Evolutionary conservation across 2,113 vertebrate genomes (phyloP), one percentile per base, ranked within the genome.

Genomic region (Psophia crepitans): DNA sequence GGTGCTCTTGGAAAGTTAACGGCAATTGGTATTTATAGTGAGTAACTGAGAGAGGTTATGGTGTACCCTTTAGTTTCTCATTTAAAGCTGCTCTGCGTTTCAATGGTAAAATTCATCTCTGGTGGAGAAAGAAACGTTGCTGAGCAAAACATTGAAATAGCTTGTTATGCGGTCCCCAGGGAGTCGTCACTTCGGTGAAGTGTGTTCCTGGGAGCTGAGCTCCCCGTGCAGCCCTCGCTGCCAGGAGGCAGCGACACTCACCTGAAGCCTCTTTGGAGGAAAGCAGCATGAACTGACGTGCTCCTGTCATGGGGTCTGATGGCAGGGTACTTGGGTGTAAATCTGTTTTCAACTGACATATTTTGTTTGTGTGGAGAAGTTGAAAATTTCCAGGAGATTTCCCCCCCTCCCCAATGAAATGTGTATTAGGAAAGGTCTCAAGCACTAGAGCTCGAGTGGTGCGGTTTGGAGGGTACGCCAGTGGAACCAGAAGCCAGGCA

Each of bases 31-130:
- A 68, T 73, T 96, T 71, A 30, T 88, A 94, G 46, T 44, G 46
- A 73, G 2, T 78, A 68, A 57, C 75, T 35, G 7, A 27, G 23
- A 81, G 80, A 89, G 39, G 60, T 86, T 90, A 61, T 49, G 15
- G 20, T 32, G 48, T 84, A 81, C 80, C 26, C 37, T 95, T 90
- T 46, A 63, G 28, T 81, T 96, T 75, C 69, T 64, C 22, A 28
- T 84, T 78, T 84, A 84, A 91, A 89, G 13, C 39, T 75, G n/a
- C 57, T 70, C 48, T 71, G 18, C 33, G 30, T 96, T 95, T 92
- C 53, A 64, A 6, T 51, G 51, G 27, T 70, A 84, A 84, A 89
- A 87, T 84, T 51, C 4, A 17, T 84, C 54, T 61, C 61, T 39
- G 54, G 35, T 4, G 37, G 49, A 78, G 89, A 70, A 89, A 64